A percentile compares a stretch with the other conserved stretches of the same genome.
phyloP scores from a whole-genome alignment of 1,140 invertebrate species.

The Drosophila repleta region DNA sequence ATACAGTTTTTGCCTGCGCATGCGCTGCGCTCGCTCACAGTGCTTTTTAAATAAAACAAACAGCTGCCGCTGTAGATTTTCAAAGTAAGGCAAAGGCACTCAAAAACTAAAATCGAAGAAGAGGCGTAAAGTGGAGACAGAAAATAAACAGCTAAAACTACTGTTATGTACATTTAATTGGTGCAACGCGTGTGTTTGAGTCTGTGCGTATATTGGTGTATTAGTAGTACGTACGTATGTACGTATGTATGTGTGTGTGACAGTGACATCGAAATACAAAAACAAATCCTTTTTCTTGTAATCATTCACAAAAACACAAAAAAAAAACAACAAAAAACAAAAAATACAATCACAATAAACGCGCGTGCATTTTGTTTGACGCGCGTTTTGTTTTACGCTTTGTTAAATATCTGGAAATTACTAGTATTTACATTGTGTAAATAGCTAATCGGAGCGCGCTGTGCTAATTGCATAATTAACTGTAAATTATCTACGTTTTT shows the following conservation, averaged over 20 bases:
- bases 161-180: constrained; percentile 26
- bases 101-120: constrained; percentile 21
- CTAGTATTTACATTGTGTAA: constrained; percentile 24
- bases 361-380: constrained; percentile 24
- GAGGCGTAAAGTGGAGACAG: background rate
- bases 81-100: constrained; percentile 9
- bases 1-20: constrained; percentile 45
- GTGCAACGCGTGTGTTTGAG: constrained; percentile 10
- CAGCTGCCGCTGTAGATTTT: constrained; percentile 50
- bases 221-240: constrained; percentile 6
- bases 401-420: constrained; percentile 30
- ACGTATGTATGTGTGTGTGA: constrained; percentile 10
- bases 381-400: constrained; percentile 40
- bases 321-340: background rate
- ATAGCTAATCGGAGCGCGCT: constrained; percentile 41
- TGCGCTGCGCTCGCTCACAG: constrained; percentile 50
- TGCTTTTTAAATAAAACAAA: constrained; percentile 48
- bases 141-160: constrained; percentile 19
- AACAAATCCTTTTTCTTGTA: constrained; percentile 5
- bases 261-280: constrained; percentile 15
- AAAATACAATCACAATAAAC: background rate
- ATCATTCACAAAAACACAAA: background rate
- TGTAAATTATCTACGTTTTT: constrained; percentile 50
- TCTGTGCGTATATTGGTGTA: constrained; percentile 11
- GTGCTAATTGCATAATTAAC: constrained; percentile 68